A percentile compares a stretch with the other conserved stretches of the same genome.
Evolutionary conservation across 2,888 invertebrate genomes (phyloP).

Genomic region (Chesias legatella): DNA sequence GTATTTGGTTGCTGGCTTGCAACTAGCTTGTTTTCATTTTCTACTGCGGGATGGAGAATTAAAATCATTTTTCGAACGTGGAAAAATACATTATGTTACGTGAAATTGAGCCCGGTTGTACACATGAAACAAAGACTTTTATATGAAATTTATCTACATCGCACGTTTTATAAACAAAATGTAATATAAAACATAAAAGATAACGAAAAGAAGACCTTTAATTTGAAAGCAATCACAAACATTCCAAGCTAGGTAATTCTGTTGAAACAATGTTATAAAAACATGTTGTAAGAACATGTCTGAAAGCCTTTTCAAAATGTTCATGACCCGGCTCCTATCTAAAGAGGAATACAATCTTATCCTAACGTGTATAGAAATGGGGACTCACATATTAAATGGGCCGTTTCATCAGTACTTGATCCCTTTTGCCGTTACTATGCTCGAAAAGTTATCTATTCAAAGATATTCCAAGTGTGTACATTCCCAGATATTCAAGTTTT

Average conservation of each 20-base stretch:
- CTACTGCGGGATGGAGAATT: too few species aligned
- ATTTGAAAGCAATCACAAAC: background rate
- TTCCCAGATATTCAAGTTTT: conserved; percentile 15
- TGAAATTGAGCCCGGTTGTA: too few species aligned
- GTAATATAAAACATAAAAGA: background rate
- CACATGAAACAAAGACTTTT: too few species aligned
- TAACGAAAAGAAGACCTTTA: background rate
- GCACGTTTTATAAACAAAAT: background rate
- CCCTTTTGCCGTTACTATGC: conserved; percentile 24
- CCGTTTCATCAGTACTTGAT: conserved; percentile 29
- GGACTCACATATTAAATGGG: conserved; percentile 26
- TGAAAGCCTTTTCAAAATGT: conserved; percentile 17
- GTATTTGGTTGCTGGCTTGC: background rate
- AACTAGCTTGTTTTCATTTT: background rate
- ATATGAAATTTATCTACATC: too few species aligned
- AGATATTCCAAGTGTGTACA: conserved; percentile 16
- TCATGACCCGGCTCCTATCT: conserved; percentile 22
- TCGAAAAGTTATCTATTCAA: conserved; percentile 23
- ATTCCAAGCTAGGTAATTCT: conserved; percentile 5
- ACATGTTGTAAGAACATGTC: too few species aligned
- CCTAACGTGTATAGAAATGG: conserved; percentile 26
- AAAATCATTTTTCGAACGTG: too few species aligned
- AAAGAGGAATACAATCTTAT: conserved; percentile 27
- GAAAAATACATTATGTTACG: too few species aligned
- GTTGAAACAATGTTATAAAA: conserved; percentile 19